Percentiles rank a stretch among this genome's conserved stretches.
Conservation (phyloP, 1,140 invertebrate genomes). For the Araneus ventricosus region DNA sequence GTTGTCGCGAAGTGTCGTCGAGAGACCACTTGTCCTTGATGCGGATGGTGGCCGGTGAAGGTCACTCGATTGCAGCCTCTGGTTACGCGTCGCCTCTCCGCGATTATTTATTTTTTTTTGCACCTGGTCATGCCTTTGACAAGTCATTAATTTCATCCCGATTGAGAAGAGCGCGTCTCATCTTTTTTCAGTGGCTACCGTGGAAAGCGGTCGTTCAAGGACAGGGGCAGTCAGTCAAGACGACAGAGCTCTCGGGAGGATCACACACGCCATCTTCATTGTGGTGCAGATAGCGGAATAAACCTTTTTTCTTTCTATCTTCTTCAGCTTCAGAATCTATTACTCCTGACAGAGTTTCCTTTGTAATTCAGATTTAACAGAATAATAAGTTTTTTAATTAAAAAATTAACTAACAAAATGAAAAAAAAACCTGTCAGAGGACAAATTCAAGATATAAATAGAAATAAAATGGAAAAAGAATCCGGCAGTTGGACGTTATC, state of each 20-base stretch:
- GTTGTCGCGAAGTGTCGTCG: not conserved
- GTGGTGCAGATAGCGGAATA: not conserved
- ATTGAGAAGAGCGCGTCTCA: conserved; percentile 45
- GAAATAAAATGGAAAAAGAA: too few relatives aligned
- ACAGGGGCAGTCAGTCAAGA: conserved; percentile 53
- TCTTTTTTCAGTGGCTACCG: conserved; percentile 49
- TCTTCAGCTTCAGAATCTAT: too few relatives aligned
- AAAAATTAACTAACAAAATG: too few relatives aligned
- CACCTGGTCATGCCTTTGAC: conserved; percentile 51
- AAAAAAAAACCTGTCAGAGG: too few relatives aligned
- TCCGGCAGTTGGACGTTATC: too few relatives aligned
- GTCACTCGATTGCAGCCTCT: conserved; percentile 56
- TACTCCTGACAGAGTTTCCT: too few relatives aligned
- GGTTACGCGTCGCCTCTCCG: conserved; percentile 45
- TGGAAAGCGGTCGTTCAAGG: conserved; percentile 46
- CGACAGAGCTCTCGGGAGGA: not conserved
- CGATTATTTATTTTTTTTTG: conserved; percentile 43
- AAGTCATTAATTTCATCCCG: conserved; percentile 68
- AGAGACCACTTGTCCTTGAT: conserved; percentile 60
- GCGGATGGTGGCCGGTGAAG: conserved; percentile 51
- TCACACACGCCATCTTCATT: not conserved
- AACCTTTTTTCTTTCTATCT: not conserved
- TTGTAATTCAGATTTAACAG: too few relatives aligned
- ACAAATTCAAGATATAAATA: too few relatives aligned
- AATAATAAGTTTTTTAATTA: too few relatives aligned